A percentile compares a stretch with the other conserved stretches of the same genome.
Conservation (phyloP, 2,888 invertebrate species). For the Andrena chrysosceles region DNA sequence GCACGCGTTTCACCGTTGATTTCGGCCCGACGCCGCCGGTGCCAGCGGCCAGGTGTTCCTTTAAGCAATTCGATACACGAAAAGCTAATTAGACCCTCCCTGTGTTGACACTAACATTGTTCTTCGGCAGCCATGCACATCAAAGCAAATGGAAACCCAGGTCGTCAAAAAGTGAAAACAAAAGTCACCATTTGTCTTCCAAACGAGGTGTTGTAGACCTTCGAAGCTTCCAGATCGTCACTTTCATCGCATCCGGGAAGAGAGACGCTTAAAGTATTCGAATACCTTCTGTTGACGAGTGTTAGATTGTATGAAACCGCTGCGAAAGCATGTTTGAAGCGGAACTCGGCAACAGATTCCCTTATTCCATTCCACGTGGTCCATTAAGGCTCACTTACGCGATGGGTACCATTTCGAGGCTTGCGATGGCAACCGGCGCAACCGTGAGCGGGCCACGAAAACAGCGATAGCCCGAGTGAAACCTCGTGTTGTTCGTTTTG, state of each 20-base stretch:
- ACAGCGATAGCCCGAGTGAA: constrained; percentile 56
- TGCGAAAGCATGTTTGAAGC: not conserved
- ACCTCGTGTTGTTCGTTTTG: constrained; percentile 41
- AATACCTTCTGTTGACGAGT: not conserved
- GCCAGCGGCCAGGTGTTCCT: constrained; percentile 32
- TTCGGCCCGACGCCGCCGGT: constrained; percentile 29
- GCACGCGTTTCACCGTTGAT: constrained; percentile 21
- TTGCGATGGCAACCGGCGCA: constrained; percentile 7
- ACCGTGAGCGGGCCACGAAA: constrained; percentile 6
- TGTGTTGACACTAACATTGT: constrained; percentile 26
- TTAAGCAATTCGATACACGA: constrained; percentile 39
- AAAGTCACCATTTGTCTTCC: constrained; percentile 11
- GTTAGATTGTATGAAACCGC: not conserved
- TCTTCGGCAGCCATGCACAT: constrained; percentile 22
- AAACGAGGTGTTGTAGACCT: not conserved
- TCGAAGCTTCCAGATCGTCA: not conserved
- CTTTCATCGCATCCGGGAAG: constrained; percentile 14
- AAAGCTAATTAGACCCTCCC: constrained; percentile 55
- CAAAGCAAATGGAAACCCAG: constrained; percentile 32
- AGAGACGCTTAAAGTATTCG: not conserved
- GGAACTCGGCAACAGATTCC: not conserved
- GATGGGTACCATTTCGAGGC: constrained; percentile 36
- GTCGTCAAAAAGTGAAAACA: constrained; percentile 64
- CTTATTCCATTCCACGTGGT: not conserved
- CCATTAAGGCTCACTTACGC: not conserved